Base-by-base conservation (phyloP, 2,888 invertebrate species). In the Hesperia comma region DNA sequence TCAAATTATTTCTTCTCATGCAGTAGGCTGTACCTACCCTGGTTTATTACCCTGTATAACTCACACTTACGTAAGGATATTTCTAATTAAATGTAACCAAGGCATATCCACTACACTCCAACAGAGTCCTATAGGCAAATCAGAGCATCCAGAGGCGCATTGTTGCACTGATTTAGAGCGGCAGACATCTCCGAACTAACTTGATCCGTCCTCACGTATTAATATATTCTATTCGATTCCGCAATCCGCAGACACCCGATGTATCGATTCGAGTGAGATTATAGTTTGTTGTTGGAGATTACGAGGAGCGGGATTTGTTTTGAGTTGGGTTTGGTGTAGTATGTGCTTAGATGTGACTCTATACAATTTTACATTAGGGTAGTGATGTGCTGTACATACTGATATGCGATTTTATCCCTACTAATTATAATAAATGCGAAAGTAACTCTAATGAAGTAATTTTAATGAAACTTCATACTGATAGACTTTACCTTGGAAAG, bases 221-320 rank as follows among this genome's bases (percentile, higher is more conserved):
- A 92, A 90, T 91, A 91, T 92, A 91, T 91, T 90, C 88, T 86
- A 89, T 88, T 89, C 87, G 88, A 86, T 87, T 88, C 84, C 81
- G 85, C 89, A 87, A 89, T 88, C 86, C 84, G 81, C 84, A 72
- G 77, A 79, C 75, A 81, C 79, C 78, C 83, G 86, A 87, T 87
- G 88, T 89, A 90, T 90, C 90, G 90, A 90, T 90, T 88, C 85
- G 85, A 85, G 87, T 84, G 79, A 75, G 79, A 82, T 83, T 81
- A 81, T 77, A 79, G 75, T 78, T 76, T 71, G 71, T 70, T 71
- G 32, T 49, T 49, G 64, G 67, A 67, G 71, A 69, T 67, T 72
- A 71, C 70, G 68, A 69, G 51, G 66, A 51, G 37, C 61, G 67
- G 58, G 61, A 63, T 70, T 67, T 64, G 67, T 68, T 61, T 68